Evolutionary conservation across 1,140 invertebrate species (phyloP).

Genomic region (Habropoda laboriosa): DNA sequence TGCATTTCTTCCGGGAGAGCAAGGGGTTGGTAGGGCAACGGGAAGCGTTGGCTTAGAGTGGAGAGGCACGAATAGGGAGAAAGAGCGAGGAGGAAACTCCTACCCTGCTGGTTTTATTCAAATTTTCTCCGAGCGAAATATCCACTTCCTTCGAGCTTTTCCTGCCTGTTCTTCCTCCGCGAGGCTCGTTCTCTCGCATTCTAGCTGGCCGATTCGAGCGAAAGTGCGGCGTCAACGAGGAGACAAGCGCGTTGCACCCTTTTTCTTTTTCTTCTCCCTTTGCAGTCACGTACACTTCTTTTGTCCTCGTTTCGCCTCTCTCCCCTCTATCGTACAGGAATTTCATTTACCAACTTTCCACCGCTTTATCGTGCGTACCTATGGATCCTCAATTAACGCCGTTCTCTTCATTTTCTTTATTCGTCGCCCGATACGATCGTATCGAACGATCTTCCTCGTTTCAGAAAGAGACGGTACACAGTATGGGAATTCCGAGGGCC

Average conservation of each 20-base stretch:
- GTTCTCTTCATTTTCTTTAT: too few relatives aligned
- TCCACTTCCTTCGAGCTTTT: slow-evolving; percentile 29
- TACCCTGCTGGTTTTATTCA: slow-evolving; percentile 44
- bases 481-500: neutral
- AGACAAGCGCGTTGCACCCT: neutral
- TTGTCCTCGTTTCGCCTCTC: neutral
- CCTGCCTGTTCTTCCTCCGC: neutral
- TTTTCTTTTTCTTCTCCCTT: slow-evolving; percentile 22
- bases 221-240: slow-evolving; percentile 7
- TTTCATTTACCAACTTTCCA: neutral
- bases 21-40: neutral
- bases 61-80: neutral
- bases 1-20: slow-evolving; percentile 34
- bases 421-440: neutral
- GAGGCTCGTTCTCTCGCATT: slow-evolving; percentile 13
- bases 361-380: neutral
- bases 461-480: too few relatives aligned
- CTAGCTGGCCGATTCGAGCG: neutral
- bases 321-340: neutral
- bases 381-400: neutral
- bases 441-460: neutral
- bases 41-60: neutral
- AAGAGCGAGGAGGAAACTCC: slow-evolving; percentile 5
- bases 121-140: slow-evolving; percentile 41
- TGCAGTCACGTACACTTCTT: neutral